These are phyloP conservation scores for Nicator chloris DNA, from an alignment of 2,113 vertebrate species.

Conservation along the genomic window DNA sequence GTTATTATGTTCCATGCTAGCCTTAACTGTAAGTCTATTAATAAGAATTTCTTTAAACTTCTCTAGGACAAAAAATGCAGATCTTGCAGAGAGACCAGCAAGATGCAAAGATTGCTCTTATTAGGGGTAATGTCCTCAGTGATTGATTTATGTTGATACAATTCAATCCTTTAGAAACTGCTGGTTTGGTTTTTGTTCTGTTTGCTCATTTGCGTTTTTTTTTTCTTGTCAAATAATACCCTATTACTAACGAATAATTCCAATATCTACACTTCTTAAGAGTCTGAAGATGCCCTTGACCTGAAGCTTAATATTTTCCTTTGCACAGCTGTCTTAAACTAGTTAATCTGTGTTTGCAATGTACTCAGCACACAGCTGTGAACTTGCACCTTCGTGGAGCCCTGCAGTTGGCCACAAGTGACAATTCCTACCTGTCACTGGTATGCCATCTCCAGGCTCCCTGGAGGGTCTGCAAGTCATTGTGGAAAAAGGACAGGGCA, in stretches of 20 bases:
- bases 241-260: neutral
- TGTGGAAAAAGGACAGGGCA: neutral
- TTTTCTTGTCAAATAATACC: neutral
- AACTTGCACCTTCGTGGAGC: neutral
- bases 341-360: neutral
- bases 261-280: neutral
- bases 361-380: neutral
- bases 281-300: neutral
- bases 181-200: neutral
- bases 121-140: neutral
- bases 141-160: neutral
- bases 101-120: neutral
- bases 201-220: accelerated
- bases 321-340: neutral
- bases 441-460: neutral
- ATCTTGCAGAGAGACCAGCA: neutral
- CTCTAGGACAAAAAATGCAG: neutral
- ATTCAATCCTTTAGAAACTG: neutral
- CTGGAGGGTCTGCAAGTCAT: neutral
- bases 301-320: neutral
- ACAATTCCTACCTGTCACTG: neutral
- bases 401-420: neutral
- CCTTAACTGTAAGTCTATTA: neutral
- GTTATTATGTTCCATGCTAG: neutral
- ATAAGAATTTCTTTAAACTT: neutral